These are phyloP conservation scores for Halocynthia roretzi DNA, from an alignment of 23 tunicate species.

Conservation along the genomic window DNA sequence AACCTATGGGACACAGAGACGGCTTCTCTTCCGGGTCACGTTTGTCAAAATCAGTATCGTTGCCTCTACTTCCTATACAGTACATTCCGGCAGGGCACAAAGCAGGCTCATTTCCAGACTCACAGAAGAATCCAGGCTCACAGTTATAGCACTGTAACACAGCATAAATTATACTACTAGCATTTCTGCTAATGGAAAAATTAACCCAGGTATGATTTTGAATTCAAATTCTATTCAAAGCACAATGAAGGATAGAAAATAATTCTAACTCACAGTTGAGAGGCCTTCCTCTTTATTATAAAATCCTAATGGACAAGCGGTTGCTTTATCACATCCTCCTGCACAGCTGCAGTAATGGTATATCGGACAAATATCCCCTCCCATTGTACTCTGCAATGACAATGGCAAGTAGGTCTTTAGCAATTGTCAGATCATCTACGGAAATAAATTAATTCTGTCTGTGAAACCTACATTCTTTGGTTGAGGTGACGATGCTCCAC, in stretches of 20 bases:
- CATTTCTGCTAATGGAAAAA: no score
- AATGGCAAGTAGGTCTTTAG: constrained; percentile 4
- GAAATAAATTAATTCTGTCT: neutral
- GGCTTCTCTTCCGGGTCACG: constrained; percentile 27
- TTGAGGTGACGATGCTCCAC: constrained; percentile 58
- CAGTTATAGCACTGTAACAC: constrained; percentile 63
- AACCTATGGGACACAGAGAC: constrained; percentile 63
- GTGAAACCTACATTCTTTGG: constrained; percentile 18
- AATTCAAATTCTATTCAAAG: no score
- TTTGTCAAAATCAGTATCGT: constrained; percentile 16
- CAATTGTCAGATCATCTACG: neutral
- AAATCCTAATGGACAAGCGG: constrained; percentile 60
- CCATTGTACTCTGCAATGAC: constrained; percentile 20
- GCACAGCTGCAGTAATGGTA: constrained; percentile 56
- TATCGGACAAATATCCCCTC: constrained; percentile 64
- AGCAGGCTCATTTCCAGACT: constrained; percentile 23
- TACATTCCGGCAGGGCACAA: constrained; percentile 61
- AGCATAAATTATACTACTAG: neutral
- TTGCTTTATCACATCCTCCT: constrained; percentile 35
- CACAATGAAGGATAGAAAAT: no score
- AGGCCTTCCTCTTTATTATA: constrained; percentile 47
- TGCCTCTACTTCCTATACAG: constrained; percentile 49
- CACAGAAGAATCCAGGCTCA: constrained; percentile 69
- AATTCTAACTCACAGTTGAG: no score
- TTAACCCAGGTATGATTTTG: no score